Conservation (phyloP, 1,140 invertebrate species). For the Meteorus sp. region DNA sequence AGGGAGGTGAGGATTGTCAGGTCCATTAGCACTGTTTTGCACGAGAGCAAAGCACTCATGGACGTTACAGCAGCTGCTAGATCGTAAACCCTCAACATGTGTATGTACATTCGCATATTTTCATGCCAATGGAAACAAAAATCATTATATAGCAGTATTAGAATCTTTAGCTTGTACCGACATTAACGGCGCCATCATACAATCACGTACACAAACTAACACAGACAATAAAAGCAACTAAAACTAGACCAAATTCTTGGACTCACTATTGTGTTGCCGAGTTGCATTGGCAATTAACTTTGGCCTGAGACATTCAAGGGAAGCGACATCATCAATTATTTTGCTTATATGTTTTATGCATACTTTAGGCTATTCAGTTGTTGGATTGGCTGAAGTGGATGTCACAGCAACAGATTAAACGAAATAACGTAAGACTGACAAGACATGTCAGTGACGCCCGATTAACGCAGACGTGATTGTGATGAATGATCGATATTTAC, state of each 20-base stretch:
- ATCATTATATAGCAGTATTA: no score
- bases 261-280: no score
- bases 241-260: no score
- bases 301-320: neutral
- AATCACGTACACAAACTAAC: no score
- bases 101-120: neutral
- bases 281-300: neutral
- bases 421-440: conserved; percentile 18
- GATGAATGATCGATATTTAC: conserved; percentile 28
- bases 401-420: conserved; percentile 13
- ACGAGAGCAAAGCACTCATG: conserved; percentile 39
- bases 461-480: conserved; percentile 28
- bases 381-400: neutral
- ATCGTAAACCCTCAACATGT: conserved; percentile 36
- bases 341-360: neutral
- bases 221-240: no score
- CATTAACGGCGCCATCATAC: no score
- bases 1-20: conserved; percentile 2
- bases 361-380: no score
- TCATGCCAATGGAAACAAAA: conserved; percentile 17
- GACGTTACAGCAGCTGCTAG: conserved; percentile 44
- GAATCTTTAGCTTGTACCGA: no score
- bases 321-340: conserved; percentile 17
- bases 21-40: conserved; percentile 50
- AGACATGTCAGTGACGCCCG: conserved; percentile 22